phyloP scores from a whole-genome alignment of 2,797 vertebrate species.

The Scleropages formosus region DNA sequence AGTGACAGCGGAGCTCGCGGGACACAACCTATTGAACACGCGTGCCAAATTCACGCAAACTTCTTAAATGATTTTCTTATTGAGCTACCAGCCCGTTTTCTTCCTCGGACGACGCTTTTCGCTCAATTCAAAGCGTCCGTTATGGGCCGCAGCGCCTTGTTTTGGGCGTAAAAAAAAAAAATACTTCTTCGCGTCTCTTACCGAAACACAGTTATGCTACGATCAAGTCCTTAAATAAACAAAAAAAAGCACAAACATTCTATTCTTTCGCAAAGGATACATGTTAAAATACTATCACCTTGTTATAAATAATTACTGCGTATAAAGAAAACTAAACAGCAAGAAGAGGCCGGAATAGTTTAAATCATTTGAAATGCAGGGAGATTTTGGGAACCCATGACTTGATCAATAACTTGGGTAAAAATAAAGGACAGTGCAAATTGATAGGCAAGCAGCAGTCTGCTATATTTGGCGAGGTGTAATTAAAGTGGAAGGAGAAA shows the following conservation, averaged over 20 bases:
- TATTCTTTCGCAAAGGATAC: background rate
- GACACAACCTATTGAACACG: conserved; percentile 90
- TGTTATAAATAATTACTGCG: background rate
- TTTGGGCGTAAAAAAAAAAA: conserved; percentile 13
- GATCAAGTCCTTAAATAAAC: background rate
- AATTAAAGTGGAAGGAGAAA: conserved; percentile 91
- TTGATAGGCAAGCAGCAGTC: conserved; percentile 65
- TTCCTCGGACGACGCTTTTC: conserved; percentile 41
- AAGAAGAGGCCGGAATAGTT: background rate
- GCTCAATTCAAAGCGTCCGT: conserved; percentile 30
- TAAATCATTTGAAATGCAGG: background rate
- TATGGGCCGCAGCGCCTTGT: no score
- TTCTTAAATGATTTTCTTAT: conserved; percentile 83
- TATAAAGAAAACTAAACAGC: background rate
- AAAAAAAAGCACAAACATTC: background rate
- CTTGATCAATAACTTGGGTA: background rate
- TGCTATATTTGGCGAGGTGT: conserved; percentile 79
- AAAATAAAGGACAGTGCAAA: conserved; percentile 63
- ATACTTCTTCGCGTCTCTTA: conserved; percentile 17
- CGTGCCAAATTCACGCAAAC: conserved; percentile 94
- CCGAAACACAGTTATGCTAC: background rate
- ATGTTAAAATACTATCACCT: background rate
- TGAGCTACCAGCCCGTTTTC: conserved; percentile 63
- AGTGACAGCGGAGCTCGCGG: conserved; percentile 95
- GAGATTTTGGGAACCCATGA: no score